A percentile compares a stretch with the other conserved stretches of the same genome.
Conservation (phyloP, 2,113 vertebrate species). For the Blennius ocellaris region DNA sequence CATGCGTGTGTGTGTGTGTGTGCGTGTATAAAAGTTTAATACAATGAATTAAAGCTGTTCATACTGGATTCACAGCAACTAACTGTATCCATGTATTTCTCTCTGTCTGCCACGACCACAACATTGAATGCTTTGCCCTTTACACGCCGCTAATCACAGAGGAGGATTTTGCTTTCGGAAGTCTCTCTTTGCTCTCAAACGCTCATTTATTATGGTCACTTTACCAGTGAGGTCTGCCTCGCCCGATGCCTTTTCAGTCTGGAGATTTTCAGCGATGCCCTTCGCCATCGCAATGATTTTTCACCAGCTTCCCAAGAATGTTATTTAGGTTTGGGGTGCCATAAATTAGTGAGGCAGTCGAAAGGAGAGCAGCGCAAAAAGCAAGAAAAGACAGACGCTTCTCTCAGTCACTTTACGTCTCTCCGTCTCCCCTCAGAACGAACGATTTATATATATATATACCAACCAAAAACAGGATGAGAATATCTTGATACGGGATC, state of each 20-base stretch:
- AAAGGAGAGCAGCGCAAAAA: neutral
- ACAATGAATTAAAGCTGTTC: too few relatives aligned
- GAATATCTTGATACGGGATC: too few relatives aligned
- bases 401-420: neutral
- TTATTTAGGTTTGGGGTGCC: slow-evolving; percentile 28
- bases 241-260: slow-evolving; percentile 51
- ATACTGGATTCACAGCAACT: too few relatives aligned
- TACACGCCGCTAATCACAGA: slow-evolving; percentile 47
- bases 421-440: too few relatives aligned
- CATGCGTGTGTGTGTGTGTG: too few relatives aligned
- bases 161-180: slow-evolving; percentile 55
- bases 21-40: too few relatives aligned
- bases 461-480: too few relatives aligned
- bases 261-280: slow-evolving; percentile 55
- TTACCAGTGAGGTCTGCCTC: slow-evolving; percentile 35
- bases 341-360: slow-evolving; percentile 50
- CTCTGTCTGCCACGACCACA: too few relatives aligned
- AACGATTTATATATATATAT: too few relatives aligned
- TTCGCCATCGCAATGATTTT: slow-evolving; percentile 55
- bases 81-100: too few relatives aligned
- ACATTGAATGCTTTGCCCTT: slow-evolving; percentile 52
- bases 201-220: slow-evolving; percentile 67
- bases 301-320: slow-evolving; percentile 55
- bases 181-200: slow-evolving; percentile 54
- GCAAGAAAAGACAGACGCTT: neutral